These are phyloP conservation scores for Equus przewalskii DNA, from an alignment of 2,113 vertebrate species.

Conservation along the genomic window DNA sequence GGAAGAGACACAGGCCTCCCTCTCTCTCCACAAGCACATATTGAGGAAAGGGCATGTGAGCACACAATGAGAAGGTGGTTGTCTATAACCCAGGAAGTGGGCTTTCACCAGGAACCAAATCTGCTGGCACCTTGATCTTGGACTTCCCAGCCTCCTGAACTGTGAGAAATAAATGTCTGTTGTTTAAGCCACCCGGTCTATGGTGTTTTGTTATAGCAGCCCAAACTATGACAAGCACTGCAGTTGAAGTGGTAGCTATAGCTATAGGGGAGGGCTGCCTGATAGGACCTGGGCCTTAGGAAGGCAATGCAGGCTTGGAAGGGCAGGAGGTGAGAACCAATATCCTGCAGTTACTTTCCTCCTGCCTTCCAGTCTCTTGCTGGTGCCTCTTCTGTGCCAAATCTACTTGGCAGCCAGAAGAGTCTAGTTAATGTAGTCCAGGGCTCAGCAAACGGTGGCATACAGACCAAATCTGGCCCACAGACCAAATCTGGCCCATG, in stretches of 20 bases:
- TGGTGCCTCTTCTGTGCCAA: too few species aligned
- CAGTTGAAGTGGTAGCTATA: background rate
- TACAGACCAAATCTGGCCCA: too few species aligned
- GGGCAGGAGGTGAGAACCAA: background rate
- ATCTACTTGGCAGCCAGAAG: too few species aligned
- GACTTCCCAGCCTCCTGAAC: background rate
- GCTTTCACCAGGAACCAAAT: background rate
- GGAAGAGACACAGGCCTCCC: background rate
- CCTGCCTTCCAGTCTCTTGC: background rate
- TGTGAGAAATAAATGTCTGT: background rate
- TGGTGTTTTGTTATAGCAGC: too few species aligned
- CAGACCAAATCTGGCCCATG: too few species aligned
- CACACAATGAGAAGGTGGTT: background rate
- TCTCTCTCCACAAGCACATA: background rate
- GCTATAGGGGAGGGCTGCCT: background rate
- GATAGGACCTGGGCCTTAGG: background rate
- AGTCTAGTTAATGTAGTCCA: too few species aligned
- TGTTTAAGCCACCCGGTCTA: background rate
- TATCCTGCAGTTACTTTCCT: background rate
- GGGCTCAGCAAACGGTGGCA: too few species aligned
- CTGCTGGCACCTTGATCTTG: background rate
- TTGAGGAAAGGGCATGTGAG: background rate
- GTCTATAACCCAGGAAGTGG: background rate
- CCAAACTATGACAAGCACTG: background rate
- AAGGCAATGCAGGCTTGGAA: background rate